Conservation (phyloP, 2,888 invertebrate species). For the Sicus ferrugineus region DNA sequence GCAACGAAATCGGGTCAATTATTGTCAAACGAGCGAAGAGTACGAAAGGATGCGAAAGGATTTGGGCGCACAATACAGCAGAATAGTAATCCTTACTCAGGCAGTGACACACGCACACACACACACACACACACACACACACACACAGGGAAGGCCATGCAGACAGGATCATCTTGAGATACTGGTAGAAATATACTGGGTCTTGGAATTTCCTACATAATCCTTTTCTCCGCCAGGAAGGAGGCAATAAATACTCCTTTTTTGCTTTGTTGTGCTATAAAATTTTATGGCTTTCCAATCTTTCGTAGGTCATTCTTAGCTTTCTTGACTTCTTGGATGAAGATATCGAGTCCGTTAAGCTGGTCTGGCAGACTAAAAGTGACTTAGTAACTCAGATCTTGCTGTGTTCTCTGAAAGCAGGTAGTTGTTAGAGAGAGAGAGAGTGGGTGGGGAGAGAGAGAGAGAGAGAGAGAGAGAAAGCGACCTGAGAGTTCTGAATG, state of each 20-base stretch:
- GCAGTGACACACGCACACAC: too few species aligned
- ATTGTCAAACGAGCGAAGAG: slow-evolving; percentile 18
- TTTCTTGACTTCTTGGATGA: slow-evolving; percentile 10
- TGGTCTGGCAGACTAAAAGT: slow-evolving; percentile 2
- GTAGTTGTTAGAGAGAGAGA: too few species aligned
- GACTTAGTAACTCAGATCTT: slow-evolving; percentile 1
- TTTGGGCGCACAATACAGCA: slow-evolving; percentile 35
- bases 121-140: too few species aligned
- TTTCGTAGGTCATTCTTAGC: slow-evolving; percentile 1
- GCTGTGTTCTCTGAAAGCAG: too few species aligned
- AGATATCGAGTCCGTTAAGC: neutral
- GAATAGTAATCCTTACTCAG: neutral
- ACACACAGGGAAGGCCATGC: neutral
- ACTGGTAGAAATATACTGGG: neutral
- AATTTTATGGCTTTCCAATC: slow-evolving; percentile 16
- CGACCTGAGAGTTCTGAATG: neutral
- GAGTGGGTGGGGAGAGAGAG: neutral
- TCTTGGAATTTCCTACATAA: slow-evolving; percentile 51
- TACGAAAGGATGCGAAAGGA: slow-evolving; percentile 46
- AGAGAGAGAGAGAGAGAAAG: neutral
- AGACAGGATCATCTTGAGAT: slow-evolving; percentile 1
- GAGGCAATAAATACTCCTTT: slow-evolving; percentile 31
- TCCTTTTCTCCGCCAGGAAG: slow-evolving; percentile 58
- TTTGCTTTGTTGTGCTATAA: slow-evolving; percentile 22
- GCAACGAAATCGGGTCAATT: slow-evolving; percentile 45